Evolutionary conservation across 2,113 vertebrate genomes (phyloP).

Genomic region (Rhegmatorhina hoffmannsi): DNA sequence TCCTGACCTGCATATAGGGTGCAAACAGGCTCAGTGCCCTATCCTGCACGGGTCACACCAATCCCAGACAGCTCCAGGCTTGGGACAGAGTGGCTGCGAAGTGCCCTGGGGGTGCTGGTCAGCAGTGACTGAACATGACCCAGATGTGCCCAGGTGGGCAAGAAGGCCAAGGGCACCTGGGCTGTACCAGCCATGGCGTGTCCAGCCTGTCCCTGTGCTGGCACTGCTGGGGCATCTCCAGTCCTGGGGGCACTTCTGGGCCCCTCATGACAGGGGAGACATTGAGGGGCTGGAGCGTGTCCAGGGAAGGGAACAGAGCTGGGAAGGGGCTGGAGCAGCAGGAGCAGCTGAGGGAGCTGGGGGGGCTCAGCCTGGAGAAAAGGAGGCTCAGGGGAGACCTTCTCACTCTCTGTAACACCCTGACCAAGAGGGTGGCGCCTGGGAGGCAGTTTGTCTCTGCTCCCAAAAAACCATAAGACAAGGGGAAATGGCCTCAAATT

Average conservation of each 20-base stretch:
- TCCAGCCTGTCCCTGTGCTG: background rate
- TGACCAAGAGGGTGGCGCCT: background rate
- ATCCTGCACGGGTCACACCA: background rate
- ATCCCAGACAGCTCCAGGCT: background rate
- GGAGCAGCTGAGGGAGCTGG: background rate
- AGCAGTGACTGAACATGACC: background rate
- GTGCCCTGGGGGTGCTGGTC: background rate
- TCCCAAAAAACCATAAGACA: background rate
- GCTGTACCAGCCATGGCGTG: background rate
- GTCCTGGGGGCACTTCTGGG: background rate
- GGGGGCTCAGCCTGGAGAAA: background rate
- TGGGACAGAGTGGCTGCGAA: background rate
- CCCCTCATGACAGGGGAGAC: background rate
- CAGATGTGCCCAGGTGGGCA: background rate
- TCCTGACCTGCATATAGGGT: background rate
- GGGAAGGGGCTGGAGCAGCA: background rate
- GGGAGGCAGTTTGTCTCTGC: accelerated
- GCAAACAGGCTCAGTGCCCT: background rate
- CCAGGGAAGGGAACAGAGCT: accelerated
- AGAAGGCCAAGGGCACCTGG: background rate
- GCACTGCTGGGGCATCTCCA: background rate
- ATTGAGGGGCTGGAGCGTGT: accelerated
- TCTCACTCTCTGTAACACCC: background rate
- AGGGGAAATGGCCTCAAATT: accelerated
- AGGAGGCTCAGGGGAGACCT: background rate